Evolutionary conservation across 2,888 invertebrate species (phyloP), one percentile per base, ranked within the genome.

Genomic region (Ommatoiulus sabulosus): DNA sequence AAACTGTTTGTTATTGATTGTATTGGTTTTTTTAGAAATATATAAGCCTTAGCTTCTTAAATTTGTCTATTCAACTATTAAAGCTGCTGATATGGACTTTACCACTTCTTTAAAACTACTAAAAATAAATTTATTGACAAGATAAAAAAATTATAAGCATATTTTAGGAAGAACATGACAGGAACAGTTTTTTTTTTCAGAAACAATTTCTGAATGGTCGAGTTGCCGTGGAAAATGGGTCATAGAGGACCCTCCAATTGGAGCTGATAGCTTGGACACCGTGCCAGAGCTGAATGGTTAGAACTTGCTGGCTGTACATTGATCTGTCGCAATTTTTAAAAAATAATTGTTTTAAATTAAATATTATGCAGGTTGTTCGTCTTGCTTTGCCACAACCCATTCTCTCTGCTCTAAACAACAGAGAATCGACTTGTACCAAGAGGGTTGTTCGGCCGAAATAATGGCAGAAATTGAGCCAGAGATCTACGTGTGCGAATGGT

Each of bases 401-500:
- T 35, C 0, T 10, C 8, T 2, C 10, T 72, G 80, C 44, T 6
- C 20, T 17, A 87, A 87, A 44, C 17, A 43, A 35, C 87, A 87
- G 80, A 10, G 44, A 7, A 80, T 87, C 44, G 80, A 87, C 20
- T 80, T 87, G 17, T 20, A 20, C 17, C 8, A 63, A 80, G 24
- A 72, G 46, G 87, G 87, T 72, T 87, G 87, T 72, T 44, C 72
- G 15, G 87, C 20, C 2, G 72, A 87, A 20, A 43, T 87, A 72
- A 80, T 87, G 80, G 20, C 24, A 8, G 17, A 44, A 46, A 6
- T 44, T 8, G 80, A 80, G n/a, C 87, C 87, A n/a, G 12, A 15
- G 15, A 87, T 87, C 44, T 87, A 87, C 44, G 72, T 87, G 8
- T 87, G 87, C 20, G 87, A 87, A 12, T 87, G 87, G 87, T 87